These are phyloP conservation scores for Pseudochaenichthys georgianus DNA, from an alignment of 2,797 vertebrate species.

Conservation along the genomic window DNA sequence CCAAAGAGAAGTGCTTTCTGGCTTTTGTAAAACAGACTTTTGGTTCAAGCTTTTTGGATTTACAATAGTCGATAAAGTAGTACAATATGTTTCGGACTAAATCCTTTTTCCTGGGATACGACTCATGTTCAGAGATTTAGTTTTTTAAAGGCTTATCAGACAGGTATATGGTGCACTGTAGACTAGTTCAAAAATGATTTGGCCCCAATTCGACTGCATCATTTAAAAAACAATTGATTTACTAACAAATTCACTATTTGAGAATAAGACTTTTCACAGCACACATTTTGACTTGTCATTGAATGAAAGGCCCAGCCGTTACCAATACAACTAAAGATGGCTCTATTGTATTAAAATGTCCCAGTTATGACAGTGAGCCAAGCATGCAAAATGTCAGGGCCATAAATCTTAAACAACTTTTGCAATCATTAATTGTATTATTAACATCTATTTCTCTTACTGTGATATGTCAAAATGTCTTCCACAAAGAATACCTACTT, in stretches of 20 bases:
- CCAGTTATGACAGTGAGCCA: too few species aligned
- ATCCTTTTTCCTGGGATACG: not conserved
- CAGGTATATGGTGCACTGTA: not conserved
- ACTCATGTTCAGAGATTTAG: not conserved
- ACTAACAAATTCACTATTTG: too few species aligned
- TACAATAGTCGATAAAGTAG: slow-evolving; percentile 4
- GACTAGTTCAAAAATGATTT: not conserved
- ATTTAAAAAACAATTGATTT: too few species aligned
- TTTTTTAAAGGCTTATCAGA: not conserved
- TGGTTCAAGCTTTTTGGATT: slow-evolving; percentile 19
- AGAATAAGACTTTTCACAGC: too few species aligned
- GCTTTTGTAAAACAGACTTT: slow-evolving; percentile 35
- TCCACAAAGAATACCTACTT: not conserved
- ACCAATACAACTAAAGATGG: too few species aligned
- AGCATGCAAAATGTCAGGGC: too few species aligned
- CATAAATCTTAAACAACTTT: too few species aligned
- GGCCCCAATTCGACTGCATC: not conserved
- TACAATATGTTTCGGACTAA: not conserved
- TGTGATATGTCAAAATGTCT: not conserved
- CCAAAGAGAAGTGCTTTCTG: slow-evolving; percentile 52
- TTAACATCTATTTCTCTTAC: not conserved
- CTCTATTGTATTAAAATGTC: too few species aligned
- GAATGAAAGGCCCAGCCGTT: too few species aligned
- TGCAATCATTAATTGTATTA: not conserved
- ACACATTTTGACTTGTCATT: too few species aligned